Base-by-base conservation (phyloP, 2,888 invertebrate genomes). In the Aphidius colemani region DNA sequence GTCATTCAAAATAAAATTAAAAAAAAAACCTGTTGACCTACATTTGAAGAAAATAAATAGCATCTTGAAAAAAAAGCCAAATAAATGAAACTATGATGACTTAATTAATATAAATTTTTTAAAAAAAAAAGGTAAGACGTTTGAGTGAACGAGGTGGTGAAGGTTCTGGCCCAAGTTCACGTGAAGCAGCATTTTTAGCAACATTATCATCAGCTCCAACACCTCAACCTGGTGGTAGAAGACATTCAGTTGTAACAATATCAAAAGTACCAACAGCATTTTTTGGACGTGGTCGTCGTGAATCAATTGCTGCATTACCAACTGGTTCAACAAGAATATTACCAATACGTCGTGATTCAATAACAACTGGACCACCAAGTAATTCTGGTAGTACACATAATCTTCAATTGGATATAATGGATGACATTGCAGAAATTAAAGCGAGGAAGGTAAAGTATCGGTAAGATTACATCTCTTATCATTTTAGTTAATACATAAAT, bases 171-270 rank as follows among this genome's bases (percentile, higher is more conserved):
- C 90, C 90, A 2, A 89, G 91, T 44, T 90, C 92, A 1, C 87
- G 89, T 49, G 93, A 94, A 78, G 91, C 92, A 1, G 93, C 92
- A 9, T 94, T 94, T 78, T 81, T 94, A 69, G 93, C 94, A 3
- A 94, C 94, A 0, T 84, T 94, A 9, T 91, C 92, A 67, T 89
- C 90, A 74, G 89, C 89, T 0, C 88, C 91, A 6, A 86, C 87
- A 43, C 89, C 90, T 3, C 88, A 89, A 59, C 86, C 91, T 0
- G 91, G 92, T 0, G 93, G 93, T 0, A 86, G 94, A 69, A 87
- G 93, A 71, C 93, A 94, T 83, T 93, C 93, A 63, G 93, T 94
- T 53, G 93, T 94, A 18, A 94, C 93, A 70, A 94, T 94, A 75
- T 93, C 92, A 0, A 89, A 90, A 81, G 91, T 93, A 59, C 93